These are phyloP conservation scores for Triops cancriformis DNA, from an alignment of 1,140 invertebrate species.

Conservation along the genomic window DNA sequence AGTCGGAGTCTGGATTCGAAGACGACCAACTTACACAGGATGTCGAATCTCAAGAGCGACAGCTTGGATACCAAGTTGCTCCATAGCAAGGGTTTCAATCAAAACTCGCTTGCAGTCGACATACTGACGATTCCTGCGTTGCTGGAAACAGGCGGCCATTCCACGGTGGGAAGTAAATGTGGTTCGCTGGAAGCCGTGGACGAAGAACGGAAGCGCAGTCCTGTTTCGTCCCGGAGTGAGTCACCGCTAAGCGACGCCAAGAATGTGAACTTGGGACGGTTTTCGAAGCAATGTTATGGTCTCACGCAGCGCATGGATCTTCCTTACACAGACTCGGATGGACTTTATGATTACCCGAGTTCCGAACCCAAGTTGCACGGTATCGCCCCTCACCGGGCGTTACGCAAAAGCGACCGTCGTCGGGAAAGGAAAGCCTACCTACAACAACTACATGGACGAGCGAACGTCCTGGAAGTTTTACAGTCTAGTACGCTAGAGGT, in stretches of 20 bases:
- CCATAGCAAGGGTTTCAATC: slow-evolving; percentile 26
- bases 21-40: slow-evolving; percentile 15
- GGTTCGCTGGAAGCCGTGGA: slow-evolving; percentile 27
- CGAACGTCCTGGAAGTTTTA: slow-evolving; percentile 28
- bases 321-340: slow-evolving; percentile 64
- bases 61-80: slow-evolving; percentile 34
- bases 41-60: slow-evolving; percentile 32
- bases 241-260: slow-evolving; percentile 58
- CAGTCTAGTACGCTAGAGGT: background rate
- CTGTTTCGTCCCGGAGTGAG: slow-evolving; percentile 64
- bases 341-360: slow-evolving; percentile 64
- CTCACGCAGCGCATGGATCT: slow-evolving; percentile 46
- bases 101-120: background rate
- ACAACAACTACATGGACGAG: slow-evolving; percentile 14
- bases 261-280: slow-evolving; percentile 40
- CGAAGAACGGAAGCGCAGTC: slow-evolving; percentile 37
- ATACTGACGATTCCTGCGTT: background rate
- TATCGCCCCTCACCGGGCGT: slow-evolving; percentile 29
- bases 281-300: slow-evolving; percentile 51
- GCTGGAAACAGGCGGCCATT: background rate
- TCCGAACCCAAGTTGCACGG: slow-evolving; percentile 47
- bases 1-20: slow-evolving; percentile 28
- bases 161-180: background rate
- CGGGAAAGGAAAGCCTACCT: slow-evolving; percentile 19
- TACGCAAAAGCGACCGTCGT: slow-evolving; percentile 31